Percentiles rank a stretch among this genome's conserved stretches.
These are phyloP conservation scores for Deladenus siricidicola DNA, from an alignment of 2,888 invertebrate species.

Conservation along the genomic window DNA sequence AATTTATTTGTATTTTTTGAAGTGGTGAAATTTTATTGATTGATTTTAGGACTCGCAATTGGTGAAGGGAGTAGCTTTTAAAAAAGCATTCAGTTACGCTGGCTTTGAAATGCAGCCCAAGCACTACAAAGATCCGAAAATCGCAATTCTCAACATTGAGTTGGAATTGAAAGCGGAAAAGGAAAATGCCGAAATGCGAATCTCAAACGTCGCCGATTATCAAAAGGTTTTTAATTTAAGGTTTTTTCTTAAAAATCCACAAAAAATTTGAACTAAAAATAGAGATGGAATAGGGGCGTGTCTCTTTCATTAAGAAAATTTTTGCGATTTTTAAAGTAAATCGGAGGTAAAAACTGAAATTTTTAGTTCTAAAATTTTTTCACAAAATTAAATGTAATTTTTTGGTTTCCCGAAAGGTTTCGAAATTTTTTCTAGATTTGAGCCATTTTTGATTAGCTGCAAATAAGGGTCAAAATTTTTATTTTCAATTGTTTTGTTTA, in stretches of 20 bases:
- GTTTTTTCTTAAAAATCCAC: too few species aligned
- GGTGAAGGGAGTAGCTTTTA: conserved; percentile 90
- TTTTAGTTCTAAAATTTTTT: too few species aligned
- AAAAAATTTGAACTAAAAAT: not conserved
- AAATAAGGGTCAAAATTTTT: not conserved
- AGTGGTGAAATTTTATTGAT: not conserved
- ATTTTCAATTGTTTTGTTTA: too few species aligned
- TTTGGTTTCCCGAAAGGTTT: too few species aligned
- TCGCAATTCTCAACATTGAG: conserved; percentile 92
- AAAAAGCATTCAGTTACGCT: conserved; percentile 98
- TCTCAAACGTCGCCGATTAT: conserved; percentile 72
- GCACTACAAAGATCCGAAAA: conserved; percentile 74
- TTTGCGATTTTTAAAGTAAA: too few species aligned
- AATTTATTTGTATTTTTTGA: not conserved
- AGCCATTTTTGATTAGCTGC: conserved; percentile 2
- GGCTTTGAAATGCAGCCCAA: conserved; percentile 99
- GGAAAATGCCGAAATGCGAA: conserved; percentile 93
- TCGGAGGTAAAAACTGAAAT: too few species aligned
- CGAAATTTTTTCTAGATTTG: not conserved
- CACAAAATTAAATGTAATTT: too few species aligned
- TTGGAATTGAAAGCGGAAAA: conserved; percentile 93
- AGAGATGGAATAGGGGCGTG: not conserved
- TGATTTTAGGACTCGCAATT: conserved; percentile 69
- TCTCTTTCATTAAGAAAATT: too few species aligned
- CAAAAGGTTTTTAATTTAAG: conserved; percentile 36